Percentiles rank a stretch among this genome's conserved stretches.
These are phyloP conservation scores for Smutsia temminckii DNA, from an alignment of 2,797 vertebrate genomes.

Conservation along the genomic window DNA sequence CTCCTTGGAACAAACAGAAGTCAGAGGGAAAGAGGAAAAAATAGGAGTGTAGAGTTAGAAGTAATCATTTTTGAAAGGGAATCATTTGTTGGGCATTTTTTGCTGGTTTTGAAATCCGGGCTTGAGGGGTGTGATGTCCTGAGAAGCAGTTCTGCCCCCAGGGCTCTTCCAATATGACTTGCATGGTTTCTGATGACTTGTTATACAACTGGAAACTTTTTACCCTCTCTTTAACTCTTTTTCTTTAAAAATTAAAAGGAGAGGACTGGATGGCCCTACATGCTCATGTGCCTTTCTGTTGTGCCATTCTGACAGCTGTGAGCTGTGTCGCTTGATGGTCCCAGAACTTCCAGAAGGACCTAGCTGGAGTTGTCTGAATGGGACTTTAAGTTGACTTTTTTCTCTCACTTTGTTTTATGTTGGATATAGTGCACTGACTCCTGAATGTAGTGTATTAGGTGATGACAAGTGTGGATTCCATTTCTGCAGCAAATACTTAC, in stretches of 20 bases:
- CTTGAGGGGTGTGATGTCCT: background rate
- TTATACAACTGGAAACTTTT: background rate
- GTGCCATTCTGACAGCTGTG: accelerated
- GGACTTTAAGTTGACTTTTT: background rate
- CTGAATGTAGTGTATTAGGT: accelerated
- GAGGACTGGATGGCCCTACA: background rate
- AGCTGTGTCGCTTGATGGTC: accelerated
- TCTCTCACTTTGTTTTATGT: background rate
- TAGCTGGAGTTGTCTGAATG: background rate
- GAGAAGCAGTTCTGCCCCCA: background rate
- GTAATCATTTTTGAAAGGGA: background rate
- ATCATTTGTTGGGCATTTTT: background rate
- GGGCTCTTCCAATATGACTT: background rate
- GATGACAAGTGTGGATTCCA: background rate
- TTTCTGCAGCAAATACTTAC: background rate
- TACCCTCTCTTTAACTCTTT: background rate
- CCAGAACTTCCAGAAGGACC: background rate
- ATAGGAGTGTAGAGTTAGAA: background rate
- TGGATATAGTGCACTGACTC: background rate
- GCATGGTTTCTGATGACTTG: background rate
- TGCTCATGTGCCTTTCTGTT: background rate
- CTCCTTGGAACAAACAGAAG: background rate
- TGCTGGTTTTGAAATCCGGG: background rate
- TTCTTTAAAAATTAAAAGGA: background rate
- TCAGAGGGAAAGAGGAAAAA: too few species aligned